phyloP scores from a whole-genome alignment of 2,888 invertebrate genomes.

The Meliscaeva auricollis region DNA sequence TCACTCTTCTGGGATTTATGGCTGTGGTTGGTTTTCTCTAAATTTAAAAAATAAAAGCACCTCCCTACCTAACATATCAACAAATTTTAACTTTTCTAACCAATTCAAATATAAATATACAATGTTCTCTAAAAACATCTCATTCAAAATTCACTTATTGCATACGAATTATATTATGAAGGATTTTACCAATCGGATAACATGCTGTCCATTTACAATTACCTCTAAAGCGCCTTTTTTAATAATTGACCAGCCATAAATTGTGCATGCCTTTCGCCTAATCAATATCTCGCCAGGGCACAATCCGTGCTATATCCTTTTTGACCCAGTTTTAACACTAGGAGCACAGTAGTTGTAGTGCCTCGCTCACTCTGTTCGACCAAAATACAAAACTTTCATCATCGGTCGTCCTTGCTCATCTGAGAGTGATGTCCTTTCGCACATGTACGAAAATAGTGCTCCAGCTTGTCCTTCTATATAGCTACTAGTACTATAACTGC shows the following conservation, averaged over 20 bases:
- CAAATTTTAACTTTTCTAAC: neutral
- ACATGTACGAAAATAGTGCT: constrained; percentile 21
- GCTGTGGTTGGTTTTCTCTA: no score
- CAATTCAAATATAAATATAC: neutral
- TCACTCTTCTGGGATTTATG: no score
- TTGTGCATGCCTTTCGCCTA: constrained; percentile 36
- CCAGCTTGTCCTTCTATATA: neutral
- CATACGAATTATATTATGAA: constrained; percentile 19
- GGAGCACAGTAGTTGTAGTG: constrained; percentile 5
- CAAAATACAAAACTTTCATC: constrained; percentile 2
- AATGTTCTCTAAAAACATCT: neutral
- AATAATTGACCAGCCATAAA: constrained; percentile 63
- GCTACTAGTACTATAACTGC: neutral
- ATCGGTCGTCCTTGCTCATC: constrained; percentile 6
- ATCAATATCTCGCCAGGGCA: constrained; percentile 52
- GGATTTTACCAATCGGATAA: constrained; percentile 25
- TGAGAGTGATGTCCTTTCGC: constrained; percentile 59
- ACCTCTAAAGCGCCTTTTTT: constrained; percentile 50
- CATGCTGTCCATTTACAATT: constrained; percentile 43
- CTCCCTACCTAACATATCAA: no score
- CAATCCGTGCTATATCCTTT: constrained; percentile 23
- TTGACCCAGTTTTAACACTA: constrained; percentile 42
- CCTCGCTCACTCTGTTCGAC: neutral
- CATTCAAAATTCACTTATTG: constrained; percentile 3
- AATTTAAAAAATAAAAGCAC: no score